Conservation (phyloP, 2,888 invertebrate genomes). For the Sarcophaga carnaria region DNA sequence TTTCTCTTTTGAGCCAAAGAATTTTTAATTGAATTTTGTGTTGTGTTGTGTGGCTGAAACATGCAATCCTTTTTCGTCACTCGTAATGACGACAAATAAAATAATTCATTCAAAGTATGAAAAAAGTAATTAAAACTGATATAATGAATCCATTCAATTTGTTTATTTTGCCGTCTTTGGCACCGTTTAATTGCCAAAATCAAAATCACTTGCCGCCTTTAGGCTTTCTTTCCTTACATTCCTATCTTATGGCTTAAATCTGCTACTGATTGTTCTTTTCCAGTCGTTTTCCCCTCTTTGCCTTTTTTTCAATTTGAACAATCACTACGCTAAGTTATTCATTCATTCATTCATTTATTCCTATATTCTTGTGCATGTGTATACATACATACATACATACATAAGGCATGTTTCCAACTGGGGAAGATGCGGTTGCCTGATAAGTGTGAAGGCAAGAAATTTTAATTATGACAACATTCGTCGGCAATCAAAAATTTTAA, state of each 20-base stretch:
- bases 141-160: slow-evolving; percentile 78
- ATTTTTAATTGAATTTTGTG: slow-evolving; percentile 79
- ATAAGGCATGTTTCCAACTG: slow-evolving; percentile 37
- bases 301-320: slow-evolving; percentile 16
- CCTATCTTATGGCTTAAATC: slow-evolving; percentile 57
- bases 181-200: slow-evolving; percentile 62
- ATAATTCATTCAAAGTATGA: slow-evolving; percentile 76
- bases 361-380: background rate
- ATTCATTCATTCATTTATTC: slow-evolving; percentile 9
- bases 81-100: slow-evolving; percentile 53
- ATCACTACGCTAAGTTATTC: slow-evolving; percentile 42
- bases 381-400: background rate
- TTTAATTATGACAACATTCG: slow-evolving; percentile 79
- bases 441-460: slow-evolving; percentile 78
- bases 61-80: slow-evolving; percentile 70
- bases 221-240: slow-evolving; percentile 3
- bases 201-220: slow-evolving; percentile 31
- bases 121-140: slow-evolving; percentile 80
- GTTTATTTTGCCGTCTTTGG: slow-evolving; percentile 46
- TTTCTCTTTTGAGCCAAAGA: slow-evolving; percentile 64
- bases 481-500: slow-evolving; percentile 56
- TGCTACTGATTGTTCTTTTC: slow-evolving; percentile 65
- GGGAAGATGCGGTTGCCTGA: slow-evolving; percentile 72
- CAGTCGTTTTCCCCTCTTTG: background rate
- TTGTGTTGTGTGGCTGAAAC: slow-evolving; percentile 60